These are phyloP conservation scores for Hydrolagus affinis DNA, from an alignment of 2,113 vertebrate genomes.

Conservation along the genomic window DNA sequence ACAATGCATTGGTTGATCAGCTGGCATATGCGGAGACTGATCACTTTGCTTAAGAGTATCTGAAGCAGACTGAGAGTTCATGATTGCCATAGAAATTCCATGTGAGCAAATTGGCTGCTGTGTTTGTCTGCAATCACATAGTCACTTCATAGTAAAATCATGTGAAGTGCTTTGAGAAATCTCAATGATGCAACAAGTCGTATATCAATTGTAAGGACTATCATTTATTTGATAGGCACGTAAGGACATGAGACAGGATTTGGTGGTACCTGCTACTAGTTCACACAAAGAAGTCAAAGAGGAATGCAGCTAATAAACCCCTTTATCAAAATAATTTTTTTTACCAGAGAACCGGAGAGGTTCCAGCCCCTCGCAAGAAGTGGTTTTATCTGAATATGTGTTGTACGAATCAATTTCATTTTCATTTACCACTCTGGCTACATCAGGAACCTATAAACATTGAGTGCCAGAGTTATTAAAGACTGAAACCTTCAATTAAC, in stretches of 20 bases:
- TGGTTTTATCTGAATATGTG: constrained; percentile 66
- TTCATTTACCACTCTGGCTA: constrained; percentile 63
- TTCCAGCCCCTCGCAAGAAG: constrained; percentile 51
- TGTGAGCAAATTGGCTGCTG: too few species aligned
- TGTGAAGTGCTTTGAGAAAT: too few species aligned
- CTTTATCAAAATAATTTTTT: constrained; percentile 56
- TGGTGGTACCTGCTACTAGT: constrained; percentile 41
- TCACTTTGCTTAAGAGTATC: too few species aligned
- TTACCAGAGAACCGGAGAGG: constrained; percentile 45
- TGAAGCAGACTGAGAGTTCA: too few species aligned
- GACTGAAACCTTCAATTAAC: constrained; percentile 57
- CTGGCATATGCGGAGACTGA: too few species aligned
- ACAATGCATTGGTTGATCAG: too few species aligned
- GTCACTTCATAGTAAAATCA: too few species aligned
- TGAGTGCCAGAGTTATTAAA: constrained; percentile 58
- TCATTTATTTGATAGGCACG: too few species aligned
- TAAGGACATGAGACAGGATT: constrained; percentile 39
- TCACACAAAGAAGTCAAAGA: constrained; percentile 39
- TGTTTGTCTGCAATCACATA: too few species aligned
- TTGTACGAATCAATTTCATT: constrained; percentile 72
- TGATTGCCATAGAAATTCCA: too few species aligned
- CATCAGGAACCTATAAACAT: constrained; percentile 61
- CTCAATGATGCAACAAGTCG: too few species aligned
- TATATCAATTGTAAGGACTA: too few species aligned
- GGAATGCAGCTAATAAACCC: constrained; percentile 61